Conservation (phyloP, 1,140 invertebrate genomes). For the Drosophila saltans region DNA sequence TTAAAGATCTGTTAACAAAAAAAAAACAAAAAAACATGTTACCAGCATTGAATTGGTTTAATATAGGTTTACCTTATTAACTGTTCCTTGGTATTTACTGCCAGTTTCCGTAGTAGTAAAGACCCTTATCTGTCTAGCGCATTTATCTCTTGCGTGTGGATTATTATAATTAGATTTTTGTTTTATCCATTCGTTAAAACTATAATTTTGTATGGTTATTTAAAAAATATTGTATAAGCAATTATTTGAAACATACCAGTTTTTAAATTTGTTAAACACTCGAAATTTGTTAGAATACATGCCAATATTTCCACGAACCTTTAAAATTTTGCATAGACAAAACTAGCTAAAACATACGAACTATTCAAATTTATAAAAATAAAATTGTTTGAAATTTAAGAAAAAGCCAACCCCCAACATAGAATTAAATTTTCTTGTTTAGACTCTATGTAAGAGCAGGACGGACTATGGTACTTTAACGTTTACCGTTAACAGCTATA, state of each 20-base stretch:
- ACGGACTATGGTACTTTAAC: no score
- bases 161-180: neutral
- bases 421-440: neutral
- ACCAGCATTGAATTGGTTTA: neutral
- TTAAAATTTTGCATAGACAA: slow-evolving; percentile 28
- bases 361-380: slow-evolving; percentile 5
- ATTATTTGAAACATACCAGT: slow-evolving; percentile 17
- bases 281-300: slow-evolving; percentile 50
- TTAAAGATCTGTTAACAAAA: neutral
- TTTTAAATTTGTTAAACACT: slow-evolving; percentile 37
- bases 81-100: neutral
- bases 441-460: no score
- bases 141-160: neutral
- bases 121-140: neutral
- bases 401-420: neutral
- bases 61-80: neutral
- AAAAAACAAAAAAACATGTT: neutral
- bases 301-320: slow-evolving; percentile 25
- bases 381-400: neutral
- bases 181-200: neutral
- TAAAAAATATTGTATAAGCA: neutral
- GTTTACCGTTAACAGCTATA: no score
- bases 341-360: slow-evolving; percentile 16
- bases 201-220: neutral
- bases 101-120: neutral